These are phyloP conservation scores for Drosophila merina DNA, from an alignment of 2,888 invertebrate genomes.

Conservation along the genomic window DNA sequence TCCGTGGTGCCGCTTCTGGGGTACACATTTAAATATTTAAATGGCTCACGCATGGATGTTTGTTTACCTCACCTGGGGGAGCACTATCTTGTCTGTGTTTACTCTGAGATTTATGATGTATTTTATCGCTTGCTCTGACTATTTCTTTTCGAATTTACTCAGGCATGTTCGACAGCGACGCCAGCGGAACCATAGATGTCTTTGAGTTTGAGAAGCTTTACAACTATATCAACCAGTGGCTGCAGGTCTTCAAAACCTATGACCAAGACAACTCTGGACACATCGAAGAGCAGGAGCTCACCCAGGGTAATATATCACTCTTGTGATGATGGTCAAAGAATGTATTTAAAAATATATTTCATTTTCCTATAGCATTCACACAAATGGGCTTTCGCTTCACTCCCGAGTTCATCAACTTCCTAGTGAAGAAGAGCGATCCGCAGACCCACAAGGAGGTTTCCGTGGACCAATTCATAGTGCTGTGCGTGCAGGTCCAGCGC, in stretches of 20 bases:
- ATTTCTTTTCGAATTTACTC: slow-evolving; percentile 20
- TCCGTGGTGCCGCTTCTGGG: background rate
- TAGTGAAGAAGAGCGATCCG: slow-evolving; percentile 89
- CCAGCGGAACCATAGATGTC: slow-evolving; percentile 92
- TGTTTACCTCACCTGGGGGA: slow-evolving; percentile 34
- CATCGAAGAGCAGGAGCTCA: slow-evolving; percentile 92
- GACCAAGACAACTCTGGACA: slow-evolving; percentile 93
- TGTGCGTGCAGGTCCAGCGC: slow-evolving; percentile 94
- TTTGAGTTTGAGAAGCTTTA: slow-evolving; percentile 94
- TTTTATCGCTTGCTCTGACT: slow-evolving; percentile 39
- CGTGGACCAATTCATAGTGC: slow-evolving; percentile 94
- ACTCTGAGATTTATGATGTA: slow-evolving; percentile 19
- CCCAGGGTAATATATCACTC: slow-evolving; percentile 86
- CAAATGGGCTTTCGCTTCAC: slow-evolving; percentile 96
- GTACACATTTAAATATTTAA: slow-evolving; percentile 26
- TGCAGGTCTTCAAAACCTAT: slow-evolving; percentile 92
- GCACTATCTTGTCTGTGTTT: slow-evolving; percentile 50
- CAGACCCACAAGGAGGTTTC: slow-evolving; percentile 87
- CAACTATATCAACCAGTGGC: slow-evolving; percentile 95
- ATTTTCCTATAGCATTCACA: slow-evolving; percentile 86
- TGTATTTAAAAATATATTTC: background rate
- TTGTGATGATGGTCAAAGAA: background rate
- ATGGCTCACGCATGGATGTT: slow-evolving; percentile 29
- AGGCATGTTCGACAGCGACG: slow-evolving; percentile 95
- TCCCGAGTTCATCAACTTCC: slow-evolving; percentile 90